Evolutionary conservation across 2,797 vertebrate genomes (phyloP).

Genomic region (Premnoplex brunnescens): DNA sequence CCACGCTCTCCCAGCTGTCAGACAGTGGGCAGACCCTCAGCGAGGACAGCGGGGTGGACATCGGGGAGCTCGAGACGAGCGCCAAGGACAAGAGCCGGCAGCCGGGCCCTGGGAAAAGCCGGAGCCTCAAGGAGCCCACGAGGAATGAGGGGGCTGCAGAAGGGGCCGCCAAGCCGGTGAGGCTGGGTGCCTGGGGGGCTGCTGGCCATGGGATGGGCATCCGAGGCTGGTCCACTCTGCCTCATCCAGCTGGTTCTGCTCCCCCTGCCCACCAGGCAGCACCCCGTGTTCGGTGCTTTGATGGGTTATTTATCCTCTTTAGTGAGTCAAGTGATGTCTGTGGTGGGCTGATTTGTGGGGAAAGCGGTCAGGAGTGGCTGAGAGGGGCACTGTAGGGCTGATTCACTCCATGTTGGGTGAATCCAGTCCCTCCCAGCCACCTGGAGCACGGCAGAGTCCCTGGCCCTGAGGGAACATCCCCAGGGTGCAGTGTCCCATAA

Average conservation of each 20-base stretch:
- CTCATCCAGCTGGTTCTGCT: fast-evolving
- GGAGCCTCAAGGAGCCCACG: conserved; percentile 75
- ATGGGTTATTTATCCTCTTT: neutral
- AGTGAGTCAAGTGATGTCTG: neutral
- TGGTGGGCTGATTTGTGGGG: neutral
- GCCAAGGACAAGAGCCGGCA: conserved; percentile 82
- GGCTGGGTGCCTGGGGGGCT: neutral
- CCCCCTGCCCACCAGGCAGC: neutral
- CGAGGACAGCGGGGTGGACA: conserved; percentile 96
- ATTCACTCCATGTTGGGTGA: fast-evolving
- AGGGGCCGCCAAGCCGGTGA: conserved; percentile 86
- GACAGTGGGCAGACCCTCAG: conserved; percentile 96
- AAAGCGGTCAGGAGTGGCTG: neutral
- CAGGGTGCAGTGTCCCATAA: neutral
- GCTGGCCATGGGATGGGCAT: neutral
- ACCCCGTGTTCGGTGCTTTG: fast-evolving
- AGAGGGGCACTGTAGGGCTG: neutral
- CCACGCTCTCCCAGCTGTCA: conserved; percentile 91
- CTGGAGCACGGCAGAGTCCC: neutral
- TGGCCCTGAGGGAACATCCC: neutral
- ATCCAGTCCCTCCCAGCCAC: fast-evolving
- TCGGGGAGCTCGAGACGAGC: conserved; percentile 83
- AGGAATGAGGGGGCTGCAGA: conserved; percentile 73
- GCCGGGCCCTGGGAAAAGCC: conserved; percentile 76
- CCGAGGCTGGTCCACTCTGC: neutral